Evolutionary conservation across 92 coral and sea anemone genomes (phyloP).

Genomic region (Zoanthus sansibaricus): DNA sequence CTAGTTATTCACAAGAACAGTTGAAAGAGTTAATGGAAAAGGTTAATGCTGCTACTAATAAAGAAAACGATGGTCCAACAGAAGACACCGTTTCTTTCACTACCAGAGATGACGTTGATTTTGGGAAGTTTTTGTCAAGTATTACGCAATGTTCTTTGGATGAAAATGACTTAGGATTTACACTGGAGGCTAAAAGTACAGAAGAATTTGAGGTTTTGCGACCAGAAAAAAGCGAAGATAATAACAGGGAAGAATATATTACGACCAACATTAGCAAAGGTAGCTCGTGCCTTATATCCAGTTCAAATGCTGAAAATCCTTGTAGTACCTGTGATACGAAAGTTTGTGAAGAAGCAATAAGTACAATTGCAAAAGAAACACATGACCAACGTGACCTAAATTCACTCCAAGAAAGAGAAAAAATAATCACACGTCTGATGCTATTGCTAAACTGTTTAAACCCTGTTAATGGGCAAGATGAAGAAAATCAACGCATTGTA

Average conservation of each 20-base stretch:
- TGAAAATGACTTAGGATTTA: not conserved
- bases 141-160: slow-evolving; percentile 8
- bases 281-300: not conserved
- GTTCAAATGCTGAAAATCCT: not conserved
- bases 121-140: slow-evolving; percentile 10
- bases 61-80: not conserved
- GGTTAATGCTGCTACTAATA: slow-evolving; percentile 4
- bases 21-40: not conserved
- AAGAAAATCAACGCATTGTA: not conserved
- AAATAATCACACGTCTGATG: not conserved
- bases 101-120: not conserved
- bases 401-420: not conserved
- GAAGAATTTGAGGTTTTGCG: slow-evolving; percentile 20
- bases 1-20: slow-evolving; percentile 6
- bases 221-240: not conserved
- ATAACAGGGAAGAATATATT: not conserved
- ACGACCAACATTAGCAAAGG: not conserved
- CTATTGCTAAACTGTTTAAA: not conserved
- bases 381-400: not conserved
- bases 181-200: not conserved
- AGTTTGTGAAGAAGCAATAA: not conserved
- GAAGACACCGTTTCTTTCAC: not conserved
- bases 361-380: not conserved
- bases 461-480: not conserved
- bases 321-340: not conserved